These are phyloP conservation scores for Trissolcus brochymenae DNA, from an alignment of 2,888 invertebrate species.

Conservation along the genomic window DNA sequence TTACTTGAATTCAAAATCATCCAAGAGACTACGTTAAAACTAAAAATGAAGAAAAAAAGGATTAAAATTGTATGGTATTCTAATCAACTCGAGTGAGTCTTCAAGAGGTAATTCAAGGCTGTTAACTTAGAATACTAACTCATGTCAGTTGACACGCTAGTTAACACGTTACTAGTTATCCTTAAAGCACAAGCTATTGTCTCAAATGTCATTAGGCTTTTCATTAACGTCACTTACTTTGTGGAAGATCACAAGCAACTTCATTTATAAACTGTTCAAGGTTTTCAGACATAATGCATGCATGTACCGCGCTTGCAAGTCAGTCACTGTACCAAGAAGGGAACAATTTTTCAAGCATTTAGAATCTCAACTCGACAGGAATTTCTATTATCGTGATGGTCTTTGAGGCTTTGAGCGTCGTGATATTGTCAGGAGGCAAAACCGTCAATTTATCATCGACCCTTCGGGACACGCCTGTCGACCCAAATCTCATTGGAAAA, in stretches of 20 bases:
- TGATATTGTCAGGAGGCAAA: background rate
- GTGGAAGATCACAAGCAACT: too few relatives aligned
- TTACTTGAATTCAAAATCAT: background rate
- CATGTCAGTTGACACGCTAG: constrained; percentile 4
- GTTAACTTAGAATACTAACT: background rate
- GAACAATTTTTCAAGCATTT: too few relatives aligned
- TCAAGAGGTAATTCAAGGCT: background rate
- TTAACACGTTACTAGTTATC: background rate
- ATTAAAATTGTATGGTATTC: too few relatives aligned
- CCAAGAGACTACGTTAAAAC: background rate
- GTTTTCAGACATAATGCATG: too few relatives aligned
- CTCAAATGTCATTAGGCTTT: constrained; percentile 3
- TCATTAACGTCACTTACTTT: constrained; percentile 1
- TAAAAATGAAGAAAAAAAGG: too few relatives aligned
- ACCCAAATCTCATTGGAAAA: constrained; percentile 4
- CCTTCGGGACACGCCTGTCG: constrained; percentile 5
- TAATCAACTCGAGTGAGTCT: too few relatives aligned
- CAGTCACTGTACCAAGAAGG: too few relatives aligned
- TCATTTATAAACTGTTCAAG: too few relatives aligned
- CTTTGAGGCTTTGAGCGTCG: background rate
- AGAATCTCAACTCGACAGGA: too few relatives aligned
- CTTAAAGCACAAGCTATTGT: constrained; percentile 1
- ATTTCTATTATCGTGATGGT: background rate
- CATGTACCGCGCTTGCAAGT: too few relatives aligned
- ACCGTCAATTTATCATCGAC: constrained; percentile 3